Evolutionary conservation across 23 tunicate genomes (phyloP).

Genomic region (Halocynthia roretzi): DNA sequence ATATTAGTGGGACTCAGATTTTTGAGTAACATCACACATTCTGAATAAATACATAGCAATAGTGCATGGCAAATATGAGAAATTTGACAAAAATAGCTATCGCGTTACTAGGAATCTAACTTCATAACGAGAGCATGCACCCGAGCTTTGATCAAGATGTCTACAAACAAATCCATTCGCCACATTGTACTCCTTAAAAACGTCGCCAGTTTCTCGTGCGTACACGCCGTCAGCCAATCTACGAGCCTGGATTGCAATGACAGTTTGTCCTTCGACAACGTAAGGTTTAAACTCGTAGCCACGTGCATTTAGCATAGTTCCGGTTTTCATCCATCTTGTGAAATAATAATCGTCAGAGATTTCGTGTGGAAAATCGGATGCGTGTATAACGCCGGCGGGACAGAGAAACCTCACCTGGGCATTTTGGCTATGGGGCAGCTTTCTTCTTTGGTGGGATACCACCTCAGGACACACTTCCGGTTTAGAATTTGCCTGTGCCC

Average conservation of each 20-base stretch:
- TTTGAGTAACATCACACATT: too few species aligned
- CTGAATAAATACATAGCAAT: too few species aligned
- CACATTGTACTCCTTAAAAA: conserved; percentile 49
- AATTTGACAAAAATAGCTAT: too few species aligned
- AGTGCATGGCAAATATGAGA: too few species aligned
- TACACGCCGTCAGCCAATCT: background rate
- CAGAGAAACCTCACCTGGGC: conserved; percentile 70
- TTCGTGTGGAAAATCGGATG: conserved; percentile 51
- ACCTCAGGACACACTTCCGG: conserved; percentile 57
- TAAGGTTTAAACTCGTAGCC: too few species aligned
- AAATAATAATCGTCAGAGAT: conserved; percentile 49
- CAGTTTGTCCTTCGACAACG: background rate
- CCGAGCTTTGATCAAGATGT: conserved; percentile 39
- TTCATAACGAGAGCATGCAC: conserved; percentile 51
- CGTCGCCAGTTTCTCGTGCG: conserved; percentile 74
- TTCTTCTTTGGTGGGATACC: conserved; percentile 30
- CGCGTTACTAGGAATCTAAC: conserved; percentile 50
- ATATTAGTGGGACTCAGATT: too few species aligned
- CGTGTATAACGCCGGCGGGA: conserved; percentile 44
- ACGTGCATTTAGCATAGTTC: background rate
- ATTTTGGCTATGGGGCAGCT: conserved; percentile 12
- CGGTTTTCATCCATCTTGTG: background rate
- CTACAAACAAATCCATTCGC: conserved; percentile 50
- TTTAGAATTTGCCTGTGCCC: conserved; percentile 18
- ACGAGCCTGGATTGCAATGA: conserved; percentile 13